Percentiles rank a stretch among this genome's conserved stretches.
Conservation (phyloP, 2,113 vertebrate species). For the Cricetomys ansorgei region DNA sequence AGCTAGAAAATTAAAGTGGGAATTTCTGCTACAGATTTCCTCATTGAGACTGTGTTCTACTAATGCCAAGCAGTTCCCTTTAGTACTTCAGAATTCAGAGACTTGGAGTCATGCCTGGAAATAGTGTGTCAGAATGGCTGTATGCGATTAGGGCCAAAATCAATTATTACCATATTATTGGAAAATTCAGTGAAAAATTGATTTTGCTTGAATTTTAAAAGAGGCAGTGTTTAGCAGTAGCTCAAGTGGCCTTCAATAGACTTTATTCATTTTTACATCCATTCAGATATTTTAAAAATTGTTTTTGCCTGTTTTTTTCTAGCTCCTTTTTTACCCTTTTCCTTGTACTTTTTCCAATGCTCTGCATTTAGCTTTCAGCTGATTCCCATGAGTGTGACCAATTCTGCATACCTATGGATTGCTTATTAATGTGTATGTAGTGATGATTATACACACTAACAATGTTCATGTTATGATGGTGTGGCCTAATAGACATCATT, state of each 20-base stretch:
- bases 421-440: not conserved
- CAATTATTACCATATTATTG: conserved; percentile 58
- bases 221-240: not conserved
- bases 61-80: conserved; percentile 49
- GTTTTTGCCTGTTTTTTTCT: not conserved
- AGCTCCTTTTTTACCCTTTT: not conserved
- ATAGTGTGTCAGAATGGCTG: conserved; percentile 1
- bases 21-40: conserved; percentile 39
- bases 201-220: conserved; percentile 53
- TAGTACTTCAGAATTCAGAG: not conserved
- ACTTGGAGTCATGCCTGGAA: conserved; percentile 65
- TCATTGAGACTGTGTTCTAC: conserved; percentile 37
- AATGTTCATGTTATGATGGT: not conserved
- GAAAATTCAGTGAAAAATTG: conserved; percentile 53
- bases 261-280: conserved; percentile 36
- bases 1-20: conserved; percentile 4
- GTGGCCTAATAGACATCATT: not conserved
- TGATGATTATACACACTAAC: not conserved
- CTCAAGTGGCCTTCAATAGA: not conserved
- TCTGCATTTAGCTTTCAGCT: not conserved
- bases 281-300: conserved; percentile 40
- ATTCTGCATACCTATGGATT: not conserved
- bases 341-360: not conserved
- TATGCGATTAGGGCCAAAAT: conserved; percentile 3
- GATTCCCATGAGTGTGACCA: not conserved